Evolutionary conservation across 2,113 vertebrate species (phyloP), one percentile per base, ranked within the genome.

Genomic region (Calidris pygmaea): DNA sequence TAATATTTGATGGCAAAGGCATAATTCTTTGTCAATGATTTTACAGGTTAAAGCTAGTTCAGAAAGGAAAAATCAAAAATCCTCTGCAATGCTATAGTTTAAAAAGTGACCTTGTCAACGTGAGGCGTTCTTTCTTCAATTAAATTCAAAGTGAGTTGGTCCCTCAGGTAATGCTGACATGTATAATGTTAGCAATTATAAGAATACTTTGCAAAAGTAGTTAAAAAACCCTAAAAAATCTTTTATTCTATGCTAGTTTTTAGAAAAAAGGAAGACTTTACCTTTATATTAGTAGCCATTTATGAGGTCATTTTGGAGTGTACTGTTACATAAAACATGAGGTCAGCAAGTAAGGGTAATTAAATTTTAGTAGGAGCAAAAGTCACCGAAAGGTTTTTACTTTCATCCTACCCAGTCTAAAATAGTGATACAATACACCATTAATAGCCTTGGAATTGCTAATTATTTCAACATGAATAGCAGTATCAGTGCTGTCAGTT

Each of bases 311-410:
- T 97, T 98, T 97, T 96, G 79, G 94, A 98, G 97, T 97, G 96
- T 97, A 97, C 92, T 96, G 75, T 98, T 98, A 97, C 96, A 98
- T 98, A 98, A 98, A 98, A 98, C 96, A 98, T 96, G 96, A 98
- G 97, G 97, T 98, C 97, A 98, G 95, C 97, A 98, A 97, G 95
- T 93, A 97, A 97, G 97, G 93, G 96, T 98, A 98, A 98, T 98
- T 98, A 98, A 98, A 98, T 98, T 98, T 98, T 98, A 98, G 97
- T 96, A 96, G 96, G 97, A 98, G 97, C 97, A 98, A 97, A 97
- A 98, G 98, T 98, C 98, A 98, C 97, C 96, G 94, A 96, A 98
- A 98, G 94, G 97, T 96, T 98, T 97, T 97, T 97, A 89, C 97
- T 98, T 98, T 98, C 95, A 97, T 98, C 96, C 87, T 97, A 95